Base-by-base conservation (phyloP, 2,113 vertebrate genomes). In the Stercorarius parasiticus region DNA sequence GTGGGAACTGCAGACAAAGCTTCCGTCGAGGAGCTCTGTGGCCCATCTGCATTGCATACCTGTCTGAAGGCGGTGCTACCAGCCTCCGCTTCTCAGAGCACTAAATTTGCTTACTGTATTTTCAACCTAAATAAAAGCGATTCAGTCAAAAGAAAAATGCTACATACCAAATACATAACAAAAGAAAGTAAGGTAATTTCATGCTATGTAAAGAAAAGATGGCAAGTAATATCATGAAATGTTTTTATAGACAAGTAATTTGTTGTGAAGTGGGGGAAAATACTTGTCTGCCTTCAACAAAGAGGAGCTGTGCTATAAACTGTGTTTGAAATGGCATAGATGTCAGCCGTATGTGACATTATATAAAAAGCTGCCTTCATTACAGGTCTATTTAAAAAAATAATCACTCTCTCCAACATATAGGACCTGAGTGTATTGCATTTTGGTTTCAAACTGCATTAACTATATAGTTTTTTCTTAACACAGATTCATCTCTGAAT, bases 191-290 rank as follows among this genome's bases (percentile, higher is more conserved):
- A 82, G 65, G 80, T 70, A 94, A 74, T 84, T 96, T 96, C 92
- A 86, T 92, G 88, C 91, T 94, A 84, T 59, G 80, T 86, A 95
- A 95, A 86, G 53, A 77, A 95, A 95, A 86, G 53, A 77, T 62
- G 79, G 64, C 56, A 43, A 90, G 88, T 58, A 82, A 82, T 90
- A 80, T 27, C 11, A 2, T 38, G 66, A 85, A 87, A 76, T 58
- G 81, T 91, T 95, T 95, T 93, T 73, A 89, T 85, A 95, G 91
- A 23, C 20, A 49, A 89, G 73, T 91, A 91, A 80, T 93, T 85
- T 82, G 78, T 82, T 77, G 62, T 77, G 66, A 91, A 85, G 43
- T 55, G 65, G 52, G 21, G 52, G 23, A 12, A 93, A 52, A 90
- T 59, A 92, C 49, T 66, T 69, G 25, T 52, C 80, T 95, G 78